A percentile compares a stretch with the other conserved stretches of the same genome.
Evolutionary conservation across 2,797 vertebrate genomes (phyloP).

Genomic region (Pelochelys cantorii): DNA sequence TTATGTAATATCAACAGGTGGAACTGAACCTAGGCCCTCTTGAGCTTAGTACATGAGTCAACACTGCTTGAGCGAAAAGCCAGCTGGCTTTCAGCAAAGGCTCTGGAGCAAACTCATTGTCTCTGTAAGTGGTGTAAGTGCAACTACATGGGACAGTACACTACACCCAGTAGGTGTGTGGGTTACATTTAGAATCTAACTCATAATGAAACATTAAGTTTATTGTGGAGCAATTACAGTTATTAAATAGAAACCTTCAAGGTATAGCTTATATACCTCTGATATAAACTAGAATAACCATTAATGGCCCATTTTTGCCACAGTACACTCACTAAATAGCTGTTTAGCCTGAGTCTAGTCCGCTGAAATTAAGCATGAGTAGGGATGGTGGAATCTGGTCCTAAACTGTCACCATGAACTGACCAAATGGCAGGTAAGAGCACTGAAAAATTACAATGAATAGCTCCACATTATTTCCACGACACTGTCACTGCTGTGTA

Average conservation of each 20-base stretch:
- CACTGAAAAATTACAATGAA: background rate
- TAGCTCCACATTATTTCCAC: background rate
- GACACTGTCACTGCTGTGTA: background rate
- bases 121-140: too few species aligned
- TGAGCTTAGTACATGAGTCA: too few species aligned
- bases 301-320: background rate
- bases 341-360: slow-evolving; percentile 20
- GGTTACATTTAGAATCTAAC: too few species aligned
- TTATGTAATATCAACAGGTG: background rate
- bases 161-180: too few species aligned
- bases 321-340: background rate
- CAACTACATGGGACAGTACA: too few species aligned
- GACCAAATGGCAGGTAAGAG: background rate
- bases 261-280: background rate
- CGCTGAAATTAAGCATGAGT: background rate
- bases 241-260: background rate
- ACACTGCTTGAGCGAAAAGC: too few species aligned
- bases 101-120: too few species aligned
- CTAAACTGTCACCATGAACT: background rate
- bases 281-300: background rate
- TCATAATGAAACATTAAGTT: background rate
- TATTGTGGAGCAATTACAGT: background rate
- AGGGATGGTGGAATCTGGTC: background rate
- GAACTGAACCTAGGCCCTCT: too few species aligned
- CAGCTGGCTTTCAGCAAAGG: too few species aligned